Base-by-base conservation (phyloP, 2,888 invertebrate genomes). In the Leptodirus hochenwartii region DNA sequence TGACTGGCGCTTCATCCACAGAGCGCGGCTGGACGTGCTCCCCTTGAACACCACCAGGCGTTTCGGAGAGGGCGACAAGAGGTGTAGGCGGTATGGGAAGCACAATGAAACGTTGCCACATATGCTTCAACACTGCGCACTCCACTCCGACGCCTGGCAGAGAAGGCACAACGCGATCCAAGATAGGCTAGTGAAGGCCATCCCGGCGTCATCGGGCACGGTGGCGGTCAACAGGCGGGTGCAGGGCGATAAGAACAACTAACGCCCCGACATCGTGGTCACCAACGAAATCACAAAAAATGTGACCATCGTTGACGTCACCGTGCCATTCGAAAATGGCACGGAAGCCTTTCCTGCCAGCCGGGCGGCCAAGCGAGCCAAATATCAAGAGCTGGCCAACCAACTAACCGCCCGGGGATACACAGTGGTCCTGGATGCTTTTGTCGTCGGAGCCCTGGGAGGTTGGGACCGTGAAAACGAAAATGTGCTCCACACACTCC, bases 1-100 rank as follows among this genome's bases (percentile, higher is more conserved):
- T 5, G 53, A 54, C 33, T 56, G 54, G 51, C 40, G 51, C 4
- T 54, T 55, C 32, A 39, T 53, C 10, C 51, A 51, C 37, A 38
- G 47, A 0, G 48, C 48, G 4, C 36, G 47, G 2, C 42, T 49
- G n/a, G 39, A 45, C 27, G 41, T 45, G 2, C 35, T 51, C 1
- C 51, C 50, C 1, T 39, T 49, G 2, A 47, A 44, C 25, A 44
- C 27, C 6, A 32, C 39, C 2, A 29, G 4, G n/a, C n/a, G n/a
- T n/a, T n/a, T n/a, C n/a, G n/a, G n/a, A n/a, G 9, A 9, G 20
- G 20, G 12, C 11, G 38, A 36, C 6, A 15, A 25, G 13, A 35
- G 37, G 2, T 47, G 46, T 24, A 38, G 38, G 20, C 27, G 45
- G 1, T 52, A 51, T 33, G 42, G 43, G 1, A 29, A 34, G 4